Conservation (phyloP, 2,113 vertebrate species). For the Embiotoca jacksoni region DNA sequence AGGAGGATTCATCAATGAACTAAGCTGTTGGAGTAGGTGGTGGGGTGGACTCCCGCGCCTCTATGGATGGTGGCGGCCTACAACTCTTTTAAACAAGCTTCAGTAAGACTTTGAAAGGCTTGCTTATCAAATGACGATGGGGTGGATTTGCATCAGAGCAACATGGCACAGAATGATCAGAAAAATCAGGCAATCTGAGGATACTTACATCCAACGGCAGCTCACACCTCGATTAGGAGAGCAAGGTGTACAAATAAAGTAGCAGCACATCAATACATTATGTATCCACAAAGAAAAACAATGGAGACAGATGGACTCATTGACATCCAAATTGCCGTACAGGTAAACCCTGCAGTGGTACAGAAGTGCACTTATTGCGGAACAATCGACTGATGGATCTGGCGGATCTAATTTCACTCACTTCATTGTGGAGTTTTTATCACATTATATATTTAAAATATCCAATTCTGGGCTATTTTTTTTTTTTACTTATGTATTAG, state of each 20-base stretch:
- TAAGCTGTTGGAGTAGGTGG: too few species aligned
- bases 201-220: conserved; percentile 67
- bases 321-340: conserved; percentile 63
- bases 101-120: neutral
- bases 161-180: conserved; percentile 57
- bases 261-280: conserved; percentile 77
- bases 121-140: neutral
- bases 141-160: conserved; percentile 26
- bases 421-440: too few species aligned
- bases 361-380: conserved; percentile 81
- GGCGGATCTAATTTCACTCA: neutral
- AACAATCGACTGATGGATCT: conserved; percentile 35
- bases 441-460: neutral
- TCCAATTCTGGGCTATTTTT: neutral
- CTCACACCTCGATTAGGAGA: conserved; percentile 39
- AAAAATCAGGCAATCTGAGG: conserved; percentile 47
- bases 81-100: too few species aligned
- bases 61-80: neutral
- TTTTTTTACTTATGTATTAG: neutral
- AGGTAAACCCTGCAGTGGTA: conserved; percentile 52
- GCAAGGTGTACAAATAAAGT: conserved; percentile 54
- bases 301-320: conserved; percentile 24
- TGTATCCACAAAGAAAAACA: conserved; percentile 34
- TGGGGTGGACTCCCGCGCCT: too few species aligned
- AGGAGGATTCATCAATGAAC: too few species aligned